These are phyloP conservation scores for Cavia aperea DNA, from an alignment of 2,113 vertebrate genomes.

Conservation along the genomic window DNA sequence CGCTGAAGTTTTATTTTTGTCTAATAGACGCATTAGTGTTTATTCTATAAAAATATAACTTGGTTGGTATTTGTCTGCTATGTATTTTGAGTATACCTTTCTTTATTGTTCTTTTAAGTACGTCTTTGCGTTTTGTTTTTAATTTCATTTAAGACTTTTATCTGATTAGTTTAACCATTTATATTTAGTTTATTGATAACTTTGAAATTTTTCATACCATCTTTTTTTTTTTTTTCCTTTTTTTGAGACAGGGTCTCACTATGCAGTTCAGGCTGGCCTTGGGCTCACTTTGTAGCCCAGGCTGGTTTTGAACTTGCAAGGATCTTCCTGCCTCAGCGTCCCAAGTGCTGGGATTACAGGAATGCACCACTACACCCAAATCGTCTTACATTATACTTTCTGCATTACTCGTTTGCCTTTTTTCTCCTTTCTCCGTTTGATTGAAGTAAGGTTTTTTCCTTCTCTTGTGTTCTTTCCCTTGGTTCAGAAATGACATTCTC, in stretches of 20 bases:
- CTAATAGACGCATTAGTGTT: not conserved
- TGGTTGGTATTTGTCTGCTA: not conserved
- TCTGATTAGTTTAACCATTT: slow-evolving; percentile 9
- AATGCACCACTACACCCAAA: too few species aligned
- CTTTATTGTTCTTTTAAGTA: slow-evolving; percentile 15
- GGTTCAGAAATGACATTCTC: slow-evolving; percentile 8
- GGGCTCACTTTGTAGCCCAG: too few species aligned
- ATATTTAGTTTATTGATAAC: not conserved
- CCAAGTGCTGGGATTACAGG: too few species aligned
- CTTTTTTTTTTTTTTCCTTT: too few species aligned
- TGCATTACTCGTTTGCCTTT: not conserved
- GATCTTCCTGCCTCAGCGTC: too few species aligned
- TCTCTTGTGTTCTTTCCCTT: slow-evolving; percentile 15
- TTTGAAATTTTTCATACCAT: not conserved
- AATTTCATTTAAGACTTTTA: slow-evolving; percentile 23
- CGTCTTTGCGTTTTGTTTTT: slow-evolving; percentile 17
- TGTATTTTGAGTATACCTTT: not conserved
- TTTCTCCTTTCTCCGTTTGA: not conserved
- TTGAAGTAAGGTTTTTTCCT: not conserved
- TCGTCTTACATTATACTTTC: not conserved
- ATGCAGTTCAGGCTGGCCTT: too few species aligned
- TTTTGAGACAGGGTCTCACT: too few species aligned
- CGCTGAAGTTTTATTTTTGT: slow-evolving; percentile 26
- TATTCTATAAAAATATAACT: not conserved
- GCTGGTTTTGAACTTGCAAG: too few species aligned